Percentiles rank a stretch among this genome's conserved stretches.
Conservation (phyloP, 1,140 invertebrate genomes). For the Apocrypta bakeri region DNA sequence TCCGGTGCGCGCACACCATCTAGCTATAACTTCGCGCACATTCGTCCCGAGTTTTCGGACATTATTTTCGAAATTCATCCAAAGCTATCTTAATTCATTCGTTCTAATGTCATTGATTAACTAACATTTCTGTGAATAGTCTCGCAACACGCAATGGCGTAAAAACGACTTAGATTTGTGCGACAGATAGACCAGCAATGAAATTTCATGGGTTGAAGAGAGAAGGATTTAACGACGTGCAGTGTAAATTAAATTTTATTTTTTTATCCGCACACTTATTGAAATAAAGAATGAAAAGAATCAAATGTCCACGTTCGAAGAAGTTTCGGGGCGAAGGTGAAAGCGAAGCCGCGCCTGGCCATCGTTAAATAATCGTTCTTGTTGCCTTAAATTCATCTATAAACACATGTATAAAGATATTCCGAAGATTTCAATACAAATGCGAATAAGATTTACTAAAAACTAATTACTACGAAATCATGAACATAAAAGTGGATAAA, state of each 20-base stretch:
- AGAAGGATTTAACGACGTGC: too few species aligned
- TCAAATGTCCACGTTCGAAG: not conserved
- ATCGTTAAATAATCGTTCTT: slow-evolving; percentile 63
- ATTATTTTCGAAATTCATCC: too few species aligned
- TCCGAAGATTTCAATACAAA: not conserved
- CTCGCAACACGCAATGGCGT: too few species aligned
- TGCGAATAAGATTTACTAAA: too few species aligned
- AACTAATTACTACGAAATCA: slow-evolving; percentile 11
- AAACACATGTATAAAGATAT: slow-evolving; percentile 48
- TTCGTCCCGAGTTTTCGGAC: too few species aligned
- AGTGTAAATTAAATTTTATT: too few species aligned
- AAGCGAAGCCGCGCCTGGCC: not conserved
- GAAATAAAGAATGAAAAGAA: not conserved
- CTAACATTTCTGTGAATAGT: not conserved
- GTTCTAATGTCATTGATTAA: not conserved
- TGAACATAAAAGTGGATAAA: not conserved
- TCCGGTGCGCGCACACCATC: not conserved
- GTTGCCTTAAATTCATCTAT: slow-evolving; percentile 65
- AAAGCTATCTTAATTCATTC: not conserved
- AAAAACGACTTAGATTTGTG: too few species aligned
- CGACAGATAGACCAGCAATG: too few species aligned
- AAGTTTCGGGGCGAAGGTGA: not conserved
- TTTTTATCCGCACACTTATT: too few species aligned
- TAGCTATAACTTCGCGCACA: not conserved
- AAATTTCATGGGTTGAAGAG: too few species aligned